Conservation (phyloP, 1,140 invertebrate genomes). For the Tetramorium parvispinum region DNA sequence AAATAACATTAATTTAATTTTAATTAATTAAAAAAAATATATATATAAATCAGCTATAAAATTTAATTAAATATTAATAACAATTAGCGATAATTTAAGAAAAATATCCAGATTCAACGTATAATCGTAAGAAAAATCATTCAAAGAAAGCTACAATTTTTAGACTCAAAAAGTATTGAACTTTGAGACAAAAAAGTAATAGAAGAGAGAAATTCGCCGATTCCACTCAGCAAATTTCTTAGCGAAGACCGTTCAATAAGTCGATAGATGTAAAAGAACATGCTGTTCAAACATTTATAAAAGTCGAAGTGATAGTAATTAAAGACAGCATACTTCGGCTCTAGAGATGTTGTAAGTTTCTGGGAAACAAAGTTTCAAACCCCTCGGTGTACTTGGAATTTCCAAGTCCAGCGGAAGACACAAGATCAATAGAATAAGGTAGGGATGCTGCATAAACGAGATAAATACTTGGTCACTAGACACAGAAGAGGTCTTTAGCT, state of each 20-base stretch:
- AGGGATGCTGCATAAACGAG: constrained; percentile 51
- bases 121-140: neutral
- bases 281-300: constrained; percentile 49
- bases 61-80: neutral
- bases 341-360: constrained; percentile 30
- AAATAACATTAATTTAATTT: constrained; percentile 7
- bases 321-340: constrained; percentile 41
- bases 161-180: neutral
- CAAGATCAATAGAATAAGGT: constrained; percentile 59
- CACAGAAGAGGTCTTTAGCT: constrained; percentile 1
- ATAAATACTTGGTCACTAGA: constrained; percentile 60
- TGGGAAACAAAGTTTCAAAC: constrained; percentile 45
- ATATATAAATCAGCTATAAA: neutral
- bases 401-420: constrained; percentile 54
- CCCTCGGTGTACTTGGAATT: constrained; percentile 53
- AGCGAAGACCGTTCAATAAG: constrained; percentile 16
- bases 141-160: neutral
- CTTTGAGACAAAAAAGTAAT: neutral
- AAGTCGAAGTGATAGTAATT: constrained; percentile 55
- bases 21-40: neutral
- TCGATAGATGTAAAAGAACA: constrained; percentile 25
- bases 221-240: neutral
- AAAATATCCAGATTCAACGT: neutral
- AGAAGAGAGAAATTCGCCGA: neutral
- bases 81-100: neutral